Base-by-base conservation (phyloP, 2,888 invertebrate species). In the Agriopis leucophaearia region DNA sequence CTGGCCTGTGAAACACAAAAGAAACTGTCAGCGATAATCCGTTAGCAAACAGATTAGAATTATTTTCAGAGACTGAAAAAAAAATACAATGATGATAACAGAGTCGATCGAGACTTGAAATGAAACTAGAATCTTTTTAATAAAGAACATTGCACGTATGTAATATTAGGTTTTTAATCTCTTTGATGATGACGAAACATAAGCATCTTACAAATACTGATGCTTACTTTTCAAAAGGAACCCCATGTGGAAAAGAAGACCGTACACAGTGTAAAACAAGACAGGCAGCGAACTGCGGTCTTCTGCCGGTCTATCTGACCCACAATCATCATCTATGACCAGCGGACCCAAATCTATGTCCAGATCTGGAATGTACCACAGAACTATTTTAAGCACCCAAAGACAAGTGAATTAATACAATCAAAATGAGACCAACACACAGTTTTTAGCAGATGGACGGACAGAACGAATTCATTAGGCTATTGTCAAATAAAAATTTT, bases 211-310 rank as follows among this genome's bases (percentile, higher is more conserved):
- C 73, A 79, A 74, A 73, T 74, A 79, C 80, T 77, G 88, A 92
- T 92, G 93, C 94, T 94, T 94, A 94, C 94, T 90, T 89, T 84
- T 89, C 71, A 90, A 83, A 72, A 94, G 84, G 80, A 85, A 88
- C 79, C 94, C 94, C 91, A 94, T 92, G 89, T 94, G 93, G 87
- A 91, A 92, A 73, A 94, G 89, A 54, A 94, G 84, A 78, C 94
- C 93, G 76, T 91, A 94, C 74, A 94, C 87, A 66, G 92, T 92
- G 85, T 94, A 94, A 75, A 94, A 82, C 74, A 92, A 80, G 80
- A 94, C 84, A 71, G 94, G 92, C 69, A 94, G 83, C 75, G 94
- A 88, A 72, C 91, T 87, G 74, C 83, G 83, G 75, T 81, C 81
- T 69, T 87, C 88, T 58, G 81, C 78, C 8, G 83, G 81, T 75